These are phyloP conservation scores for Hydrophis major DNA, from an alignment of 2,797 vertebrate genomes.

Conservation along the genomic window DNA sequence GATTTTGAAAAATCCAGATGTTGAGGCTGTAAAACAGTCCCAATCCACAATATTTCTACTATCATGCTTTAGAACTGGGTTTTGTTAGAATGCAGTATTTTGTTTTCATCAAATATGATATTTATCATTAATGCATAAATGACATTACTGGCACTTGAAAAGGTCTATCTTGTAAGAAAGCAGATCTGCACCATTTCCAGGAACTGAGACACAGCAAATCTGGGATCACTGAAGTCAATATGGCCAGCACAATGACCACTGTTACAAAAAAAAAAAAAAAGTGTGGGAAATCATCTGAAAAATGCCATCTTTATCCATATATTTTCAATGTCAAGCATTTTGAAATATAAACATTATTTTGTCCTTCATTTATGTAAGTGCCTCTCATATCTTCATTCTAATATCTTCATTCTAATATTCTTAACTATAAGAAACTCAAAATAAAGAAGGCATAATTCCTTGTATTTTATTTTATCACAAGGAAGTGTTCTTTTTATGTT, in stretches of 20 bases:
- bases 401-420: neutral
- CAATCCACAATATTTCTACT: neutral
- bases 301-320: neutral
- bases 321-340: neutral
- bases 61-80: neutral
- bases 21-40: neutral
- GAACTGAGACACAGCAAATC: neutral
- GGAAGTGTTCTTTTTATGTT: neutral
- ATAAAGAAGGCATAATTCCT: neutral
- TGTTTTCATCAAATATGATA: neutral
- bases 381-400: neutral
- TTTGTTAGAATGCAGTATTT: neutral
- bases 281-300: neutral
- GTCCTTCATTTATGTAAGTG: neutral
- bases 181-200: neutral
- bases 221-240: neutral
- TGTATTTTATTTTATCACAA: neutral
- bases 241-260: neutral
- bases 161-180: neutral
- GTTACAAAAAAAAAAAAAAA: neutral
- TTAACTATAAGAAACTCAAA: neutral
- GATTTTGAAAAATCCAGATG: neutral
- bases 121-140: neutral
- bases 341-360: neutral
- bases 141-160: neutral